Conservation (phyloP, 2,888 invertebrate genomes). For the Candidula unifasciata region DNA sequence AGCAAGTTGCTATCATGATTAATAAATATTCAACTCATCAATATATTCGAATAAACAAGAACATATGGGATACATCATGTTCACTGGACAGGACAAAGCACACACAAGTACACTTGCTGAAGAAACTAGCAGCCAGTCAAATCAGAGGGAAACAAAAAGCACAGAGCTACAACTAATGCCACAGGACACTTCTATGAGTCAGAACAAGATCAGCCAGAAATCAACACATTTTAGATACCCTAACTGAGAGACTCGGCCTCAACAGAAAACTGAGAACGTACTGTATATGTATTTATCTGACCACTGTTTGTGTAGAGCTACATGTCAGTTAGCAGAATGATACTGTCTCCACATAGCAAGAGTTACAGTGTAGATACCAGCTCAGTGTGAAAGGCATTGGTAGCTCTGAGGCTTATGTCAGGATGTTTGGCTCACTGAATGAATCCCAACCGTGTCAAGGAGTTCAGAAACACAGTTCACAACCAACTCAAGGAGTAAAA, state of each 20-base stretch:
- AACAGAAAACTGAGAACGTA: too few relatives aligned
- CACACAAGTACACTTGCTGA: too few relatives aligned
- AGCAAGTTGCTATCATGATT: not conserved
- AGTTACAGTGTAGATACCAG: not conserved
- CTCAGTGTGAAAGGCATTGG: slow-evolving; percentile 33
- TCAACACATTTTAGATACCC: too few relatives aligned
- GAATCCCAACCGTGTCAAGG: not conserved
- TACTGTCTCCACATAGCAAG: not conserved
- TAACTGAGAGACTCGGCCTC: too few relatives aligned
- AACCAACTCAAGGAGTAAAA: not conserved
- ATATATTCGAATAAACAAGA: slow-evolving; percentile 9
- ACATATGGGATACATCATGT: not conserved
- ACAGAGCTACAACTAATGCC: too few relatives aligned
- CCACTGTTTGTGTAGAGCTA: too few relatives aligned
- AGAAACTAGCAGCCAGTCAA: too few relatives aligned
- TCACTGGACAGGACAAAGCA: not conserved
- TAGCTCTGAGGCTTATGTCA: slow-evolving; percentile 24
- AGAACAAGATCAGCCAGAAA: too few relatives aligned
- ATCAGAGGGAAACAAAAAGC: too few relatives aligned
- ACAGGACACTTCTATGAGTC: too few relatives aligned
- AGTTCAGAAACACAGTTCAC: slow-evolving; percentile 9
- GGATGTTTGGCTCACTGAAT: not conserved
- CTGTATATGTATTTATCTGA: too few relatives aligned
- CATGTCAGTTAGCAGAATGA: too few relatives aligned
- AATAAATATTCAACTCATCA: slow-evolving; percentile 15